These are phyloP conservation scores for Polyommatus icarus DNA, from an alignment of 2,888 invertebrate genomes.

Conservation along the genomic window DNA sequence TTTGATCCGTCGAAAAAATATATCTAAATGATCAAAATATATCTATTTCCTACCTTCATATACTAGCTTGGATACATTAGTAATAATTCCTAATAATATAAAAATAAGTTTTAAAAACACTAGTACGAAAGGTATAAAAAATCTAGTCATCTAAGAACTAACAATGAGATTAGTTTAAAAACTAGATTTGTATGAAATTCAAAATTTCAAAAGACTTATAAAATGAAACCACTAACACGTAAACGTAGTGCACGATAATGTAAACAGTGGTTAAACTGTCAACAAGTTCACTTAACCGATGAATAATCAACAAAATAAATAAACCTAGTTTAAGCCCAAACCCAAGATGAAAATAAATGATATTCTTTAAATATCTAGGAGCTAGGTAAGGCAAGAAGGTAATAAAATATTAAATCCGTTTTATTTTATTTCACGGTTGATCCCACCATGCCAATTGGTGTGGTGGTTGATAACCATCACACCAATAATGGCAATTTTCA, in stretches of 20 bases:
- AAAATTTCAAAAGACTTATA: not conserved
- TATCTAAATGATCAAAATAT: not conserved
- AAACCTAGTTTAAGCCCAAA: not conserved
- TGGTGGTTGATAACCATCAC: no score
- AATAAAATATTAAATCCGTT: not conserved
- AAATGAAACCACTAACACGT: constrained; percentile 12
- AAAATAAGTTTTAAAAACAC: not conserved
- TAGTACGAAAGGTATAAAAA: not conserved
- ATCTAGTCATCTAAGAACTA: constrained; percentile 5
- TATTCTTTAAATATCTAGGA: not conserved
- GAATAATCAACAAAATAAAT: not conserved
- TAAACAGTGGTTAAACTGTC: constrained; percentile 10
- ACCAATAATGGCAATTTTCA: not conserved
- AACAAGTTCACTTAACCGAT: constrained; percentile 6
- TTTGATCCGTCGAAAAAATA: not conserved
- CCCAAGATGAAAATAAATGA: constrained; percentile 6
- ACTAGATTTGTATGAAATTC: not conserved
- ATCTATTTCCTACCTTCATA: not conserved
- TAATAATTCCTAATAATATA: not conserved
- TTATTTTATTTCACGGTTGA: not conserved
- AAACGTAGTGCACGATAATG: not conserved
- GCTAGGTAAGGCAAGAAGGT: not conserved
- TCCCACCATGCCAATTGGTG: no score
- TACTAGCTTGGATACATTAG: not conserved
- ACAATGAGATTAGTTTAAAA: not conserved